A percentile compares a stretch with the other conserved stretches of the same genome.
phyloP scores from a whole-genome alignment of 2,888 invertebrate species.

The Melanotus villosus region DNA sequence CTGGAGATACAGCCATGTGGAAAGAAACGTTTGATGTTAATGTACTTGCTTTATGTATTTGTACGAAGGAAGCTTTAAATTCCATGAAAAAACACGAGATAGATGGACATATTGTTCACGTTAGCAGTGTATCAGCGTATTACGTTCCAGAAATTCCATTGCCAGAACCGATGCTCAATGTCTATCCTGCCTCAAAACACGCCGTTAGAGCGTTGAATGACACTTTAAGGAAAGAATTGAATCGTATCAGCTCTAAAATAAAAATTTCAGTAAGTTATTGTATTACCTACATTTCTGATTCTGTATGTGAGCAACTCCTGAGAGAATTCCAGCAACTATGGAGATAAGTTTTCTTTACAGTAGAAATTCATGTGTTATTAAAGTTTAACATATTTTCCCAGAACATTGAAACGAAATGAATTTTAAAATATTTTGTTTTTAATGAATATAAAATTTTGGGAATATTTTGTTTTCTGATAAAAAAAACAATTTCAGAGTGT shows the following conservation, averaged over 20 bases:
- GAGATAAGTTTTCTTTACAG: too few species aligned
- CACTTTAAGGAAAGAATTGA: conserved; percentile 35
- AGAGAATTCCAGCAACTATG: too few species aligned
- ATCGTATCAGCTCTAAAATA: conserved; percentile 26
- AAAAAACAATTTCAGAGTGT: conserved; percentile 42
- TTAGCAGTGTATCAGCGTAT: conserved; percentile 36
- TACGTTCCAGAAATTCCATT: conserved; percentile 27
- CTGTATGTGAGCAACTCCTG: too few species aligned
- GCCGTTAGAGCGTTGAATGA: conserved; percentile 40
- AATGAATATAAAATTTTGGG: too few species aligned
- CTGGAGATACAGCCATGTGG: conserved; percentile 55
- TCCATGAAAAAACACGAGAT: conserved; percentile 53
- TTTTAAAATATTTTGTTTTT: too few species aligned
- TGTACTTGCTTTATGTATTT: conserved; percentile 51
- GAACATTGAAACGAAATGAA: too few species aligned
- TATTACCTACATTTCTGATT: not conserved
- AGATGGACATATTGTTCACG: conserved; percentile 45
- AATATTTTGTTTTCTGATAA: too few species aligned
- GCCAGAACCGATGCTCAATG: conserved; percentile 35
- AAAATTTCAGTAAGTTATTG: conserved; percentile 36
- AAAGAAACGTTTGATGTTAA: conserved; percentile 56
- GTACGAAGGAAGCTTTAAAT: conserved; percentile 52
- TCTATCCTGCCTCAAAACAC: conserved; percentile 42
- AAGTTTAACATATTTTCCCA: too few species aligned
- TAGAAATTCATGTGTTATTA: too few species aligned